These are phyloP conservation scores for Amphiprion percula DNA, from an alignment of 2,113 vertebrate species.

Conservation along the genomic window DNA sequence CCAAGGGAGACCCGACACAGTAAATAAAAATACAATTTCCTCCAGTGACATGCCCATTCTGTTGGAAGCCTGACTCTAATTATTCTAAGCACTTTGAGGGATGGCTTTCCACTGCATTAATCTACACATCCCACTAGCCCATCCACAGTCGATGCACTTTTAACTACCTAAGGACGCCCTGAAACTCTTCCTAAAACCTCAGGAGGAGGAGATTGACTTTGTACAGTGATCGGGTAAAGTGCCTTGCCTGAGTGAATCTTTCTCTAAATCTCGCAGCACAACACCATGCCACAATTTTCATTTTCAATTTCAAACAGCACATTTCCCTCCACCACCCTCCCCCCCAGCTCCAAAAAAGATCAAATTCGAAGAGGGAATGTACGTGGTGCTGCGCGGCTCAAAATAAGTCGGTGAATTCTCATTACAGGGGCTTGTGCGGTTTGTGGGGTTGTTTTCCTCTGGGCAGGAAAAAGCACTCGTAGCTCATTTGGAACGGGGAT, in stretches of 20 bases:
- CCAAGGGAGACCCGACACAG: conserved; percentile 73
- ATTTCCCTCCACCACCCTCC: neutral
- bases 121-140: conserved; percentile 75
- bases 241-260: conserved; percentile 62
- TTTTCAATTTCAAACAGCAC: conserved; percentile 62
- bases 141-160: conserved; percentile 74
- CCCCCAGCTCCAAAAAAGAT: conserved; percentile 9
- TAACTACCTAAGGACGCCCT: conserved; percentile 75
- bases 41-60: conserved; percentile 80
- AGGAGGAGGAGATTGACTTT: conserved; percentile 68
- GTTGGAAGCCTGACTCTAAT: conserved; percentile 80
- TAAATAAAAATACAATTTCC: conserved; percentile 85
- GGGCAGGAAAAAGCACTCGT: conserved; percentile 62
- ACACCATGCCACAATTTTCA: conserved; percentile 64
- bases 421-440: conserved; percentile 39
- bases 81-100: conserved; percentile 76
- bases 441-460: conserved; percentile 57
- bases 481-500: conserved; percentile 73
- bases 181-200: conserved; percentile 65
- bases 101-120: conserved; percentile 79
- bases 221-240: conserved; percentile 60
- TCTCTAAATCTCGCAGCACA: conserved; percentile 66
- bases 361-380: neutral
- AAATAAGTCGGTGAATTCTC: conserved; percentile 61
- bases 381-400: conserved; percentile 6